Evolutionary conservation across 2,888 invertebrate species (phyloP).

Genomic region (Gisinianus flammeolus): DNA sequence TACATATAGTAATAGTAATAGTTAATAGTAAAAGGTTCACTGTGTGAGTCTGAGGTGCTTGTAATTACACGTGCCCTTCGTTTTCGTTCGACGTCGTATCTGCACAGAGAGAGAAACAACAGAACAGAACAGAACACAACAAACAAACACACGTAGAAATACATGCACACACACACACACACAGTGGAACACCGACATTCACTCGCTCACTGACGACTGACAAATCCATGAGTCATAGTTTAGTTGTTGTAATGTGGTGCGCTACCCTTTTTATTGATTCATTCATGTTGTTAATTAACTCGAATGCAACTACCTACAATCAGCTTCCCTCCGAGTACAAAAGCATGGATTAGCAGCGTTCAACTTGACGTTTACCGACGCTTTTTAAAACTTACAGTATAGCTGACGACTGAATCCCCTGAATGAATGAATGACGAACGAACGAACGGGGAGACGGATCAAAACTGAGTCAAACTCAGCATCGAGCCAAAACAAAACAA

Average conservation of each 20-base stretch:
- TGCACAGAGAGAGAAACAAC: slow-evolving; percentile 16
- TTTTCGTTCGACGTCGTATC: neutral
- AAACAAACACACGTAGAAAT: too few species aligned
- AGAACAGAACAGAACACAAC: neutral
- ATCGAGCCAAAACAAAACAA: neutral
- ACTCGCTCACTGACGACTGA: neutral
- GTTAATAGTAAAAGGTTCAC: neutral
- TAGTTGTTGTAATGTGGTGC: slow-evolving; percentile 35
- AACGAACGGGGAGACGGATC: too few species aligned
- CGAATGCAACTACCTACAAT: slow-evolving; percentile 37
- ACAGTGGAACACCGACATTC: neutral
- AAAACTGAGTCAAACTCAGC: neutral
- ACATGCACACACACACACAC: too few species aligned
- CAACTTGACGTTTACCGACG: slow-evolving; percentile 13
- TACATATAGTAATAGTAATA: too few species aligned
- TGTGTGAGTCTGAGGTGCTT: slow-evolving; percentile 33
- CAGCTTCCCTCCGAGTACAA: slow-evolving; percentile 10
- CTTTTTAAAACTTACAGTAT: slow-evolving; percentile 2
- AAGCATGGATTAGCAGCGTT: slow-evolving; percentile 8
- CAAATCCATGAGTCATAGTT: slow-evolving; percentile 25
- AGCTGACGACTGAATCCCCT: too few species aligned
- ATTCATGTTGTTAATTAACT: slow-evolving; percentile 44
- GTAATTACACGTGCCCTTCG: slow-evolving; percentile 40
- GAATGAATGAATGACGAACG: too few species aligned
- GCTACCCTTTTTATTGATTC: slow-evolving; percentile 44